Evolutionary conservation across 2,113 vertebrate genomes (phyloP).

Genomic region (Dasyornis broadbenti): DNA sequence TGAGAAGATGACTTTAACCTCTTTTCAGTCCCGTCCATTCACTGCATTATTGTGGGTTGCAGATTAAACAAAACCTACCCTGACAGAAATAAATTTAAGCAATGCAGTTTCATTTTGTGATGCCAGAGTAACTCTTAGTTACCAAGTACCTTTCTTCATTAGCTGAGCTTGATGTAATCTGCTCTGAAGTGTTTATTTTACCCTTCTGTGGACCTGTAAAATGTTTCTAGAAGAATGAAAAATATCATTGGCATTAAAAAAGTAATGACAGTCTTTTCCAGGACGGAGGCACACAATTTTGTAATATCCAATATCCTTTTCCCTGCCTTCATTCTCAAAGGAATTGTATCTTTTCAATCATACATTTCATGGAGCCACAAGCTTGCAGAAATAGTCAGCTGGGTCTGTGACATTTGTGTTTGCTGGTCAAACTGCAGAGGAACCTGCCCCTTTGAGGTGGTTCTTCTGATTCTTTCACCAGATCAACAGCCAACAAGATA

Average conservation of each 20-base stretch:
- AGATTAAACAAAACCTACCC: constrained; percentile 33
- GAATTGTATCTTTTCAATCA: not conserved
- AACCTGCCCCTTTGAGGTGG: not conserved
- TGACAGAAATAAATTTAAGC: constrained; percentile 26
- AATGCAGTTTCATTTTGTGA: not conserved
- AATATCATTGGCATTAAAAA: not conserved
- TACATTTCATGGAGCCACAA: not conserved
- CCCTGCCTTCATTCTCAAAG: not conserved
- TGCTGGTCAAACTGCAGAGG: not conserved
- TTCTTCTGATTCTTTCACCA: not conserved
- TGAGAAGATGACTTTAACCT: constrained; percentile 49
- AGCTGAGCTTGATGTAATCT: constrained; percentile 30
- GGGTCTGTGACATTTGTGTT: not conserved
- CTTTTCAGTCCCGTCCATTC: not conserved
- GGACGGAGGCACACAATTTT: not conserved
- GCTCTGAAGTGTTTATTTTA: constrained; percentile 50
- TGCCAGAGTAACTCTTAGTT: constrained; percentile 7
- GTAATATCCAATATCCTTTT: not conserved
- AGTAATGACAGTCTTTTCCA: not conserved
- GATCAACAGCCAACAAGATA: not conserved
- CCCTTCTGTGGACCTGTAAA: not conserved
- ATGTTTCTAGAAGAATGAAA: not conserved
- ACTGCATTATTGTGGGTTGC: not conserved
- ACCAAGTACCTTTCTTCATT: not conserved
- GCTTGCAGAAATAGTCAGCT: not conserved